Base-by-base conservation (phyloP, 2,113 vertebrate species). In the Daboia siamensis region DNA sequence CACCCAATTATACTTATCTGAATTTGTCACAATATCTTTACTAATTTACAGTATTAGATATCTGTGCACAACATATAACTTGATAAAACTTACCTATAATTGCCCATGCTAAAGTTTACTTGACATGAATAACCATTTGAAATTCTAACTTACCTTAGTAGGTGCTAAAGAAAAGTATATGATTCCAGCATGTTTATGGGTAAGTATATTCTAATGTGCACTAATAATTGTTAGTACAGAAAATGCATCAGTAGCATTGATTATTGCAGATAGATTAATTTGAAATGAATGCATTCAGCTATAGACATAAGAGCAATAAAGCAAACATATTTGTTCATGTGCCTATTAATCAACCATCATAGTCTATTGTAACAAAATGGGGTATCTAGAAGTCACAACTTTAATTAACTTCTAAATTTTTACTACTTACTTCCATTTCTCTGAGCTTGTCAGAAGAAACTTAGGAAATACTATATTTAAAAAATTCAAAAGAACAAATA, bases 61-160 rank as follows among this genome's bases (percentile, higher is more conserved):
- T 46, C 44, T 96, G 90, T 96, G 89, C 46, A 1, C 88, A 88
- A 94, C 55, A 87, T 90, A 23, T 92, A 87, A 59, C 93, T 46
- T 48, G 33, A 15, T 44, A 92, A 85, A 92, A 55, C n/a, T 24
- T 54, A 13, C 20, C 48, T 91, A 23, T 92, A 48, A 44, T 23
- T 12, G 12, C n/a, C n/a, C n/a, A n/a, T n/a, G n/a, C 17, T 59
- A 29, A 89, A 59, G 44, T 39, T 90, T 24, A 56, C 26, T 80
- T 80, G 74, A 80, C 24, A 88, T 29, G 5, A 46, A 64, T 91
- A 86, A 44, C 1, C 21, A 7, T 57, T 57, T 85, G 56, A 57
- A 54, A 69, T 29, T 61, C 24, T 57, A 91, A 86, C 17, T 89
- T 39, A n/a, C 20, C 29, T 48, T 48, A 8, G 15, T 9, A 52